Evolutionary conservation across 2,888 invertebrate species (phyloP).

Genomic region (Muschampia plurimacula): DNA sequence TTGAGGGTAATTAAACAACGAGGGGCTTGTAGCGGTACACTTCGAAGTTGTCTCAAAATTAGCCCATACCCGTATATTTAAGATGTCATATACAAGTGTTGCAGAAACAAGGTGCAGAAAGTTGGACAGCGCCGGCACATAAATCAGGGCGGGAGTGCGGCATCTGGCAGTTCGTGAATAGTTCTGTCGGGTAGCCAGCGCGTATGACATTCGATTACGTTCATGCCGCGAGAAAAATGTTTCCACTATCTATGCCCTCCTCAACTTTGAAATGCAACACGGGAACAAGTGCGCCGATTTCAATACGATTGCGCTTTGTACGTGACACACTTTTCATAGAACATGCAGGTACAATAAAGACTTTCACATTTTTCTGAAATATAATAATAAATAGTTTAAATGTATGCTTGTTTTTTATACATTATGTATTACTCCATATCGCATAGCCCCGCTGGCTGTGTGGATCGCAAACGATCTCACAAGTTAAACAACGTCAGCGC

Average conservation of each 20-base stretch:
- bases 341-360: slow-evolving; percentile 17
- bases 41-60: slow-evolving; percentile 35
- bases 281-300: slow-evolving; percentile 28
- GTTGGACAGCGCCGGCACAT: slow-evolving; percentile 76
- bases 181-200: slow-evolving; percentile 73
- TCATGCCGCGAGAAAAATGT: slow-evolving; percentile 51
- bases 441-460: no score
- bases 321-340: slow-evolving; percentile 34
- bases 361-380: background rate
- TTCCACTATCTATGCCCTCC: slow-evolving; percentile 31
- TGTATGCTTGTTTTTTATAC: no score
- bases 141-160: slow-evolving; percentile 73
- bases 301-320: slow-evolving; percentile 36
- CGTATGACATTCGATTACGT: slow-evolving; percentile 81
- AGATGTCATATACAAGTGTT: slow-evolving; percentile 79
- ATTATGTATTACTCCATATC: no score
- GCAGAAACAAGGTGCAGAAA: slow-evolving; percentile 80
- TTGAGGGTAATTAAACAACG: slow-evolving; percentile 16
- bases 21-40: slow-evolving; percentile 31
- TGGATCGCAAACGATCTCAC: no score
- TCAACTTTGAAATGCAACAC: slow-evolving; percentile 37
- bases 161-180: slow-evolving; percentile 71
- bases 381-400: background rate
- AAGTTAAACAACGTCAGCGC: no score
- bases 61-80: slow-evolving; percentile 67